Evolutionary conservation across 2,888 invertebrate species (phyloP).

Genomic region (Eupithecia exiguata): DNA sequence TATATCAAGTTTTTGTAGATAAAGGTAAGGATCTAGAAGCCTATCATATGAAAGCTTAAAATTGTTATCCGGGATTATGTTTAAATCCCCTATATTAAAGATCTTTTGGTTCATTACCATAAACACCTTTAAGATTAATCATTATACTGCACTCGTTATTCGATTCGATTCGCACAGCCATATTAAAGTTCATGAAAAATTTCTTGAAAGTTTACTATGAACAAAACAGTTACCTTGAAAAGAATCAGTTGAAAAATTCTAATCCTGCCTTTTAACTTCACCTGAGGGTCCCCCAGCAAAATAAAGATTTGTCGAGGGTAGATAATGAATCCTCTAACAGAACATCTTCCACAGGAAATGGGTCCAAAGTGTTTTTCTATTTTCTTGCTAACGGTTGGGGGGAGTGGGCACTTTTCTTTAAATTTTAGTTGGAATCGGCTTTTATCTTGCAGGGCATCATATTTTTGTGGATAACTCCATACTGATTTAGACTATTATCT

Average conservation of each 20-base stretch:
- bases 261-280: slow-evolving; percentile 40
- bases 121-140: no score
- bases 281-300: slow-evolving; percentile 54
- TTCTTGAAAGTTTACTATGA: not conserved
- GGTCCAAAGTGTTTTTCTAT: slow-evolving; percentile 80
- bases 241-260: slow-evolving; percentile 16
- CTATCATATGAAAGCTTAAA: not conserved
- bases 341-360: slow-evolving; percentile 80
- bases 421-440: not conserved
- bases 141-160: no score
- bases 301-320: slow-evolving; percentile 76
- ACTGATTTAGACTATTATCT: not conserved
- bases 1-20: not conserved
- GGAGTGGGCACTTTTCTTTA: slow-evolving; percentile 39
- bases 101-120: no score
- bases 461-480: not conserved
- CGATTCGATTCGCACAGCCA: not conserved
- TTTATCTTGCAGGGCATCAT: not conserved
- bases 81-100: not conserved
- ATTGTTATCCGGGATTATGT: not conserved
- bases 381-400: slow-evolving; percentile 61
- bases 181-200: not conserved
- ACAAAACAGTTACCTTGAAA: not conserved
- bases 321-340: slow-evolving; percentile 79
- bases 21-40: not conserved